Percentiles rank a stretch among this genome's conserved stretches.
These are phyloP conservation scores for Eubasilissa splendida DNA, from an alignment of 2,888 invertebrate species.

Conservation along the genomic window DNA sequence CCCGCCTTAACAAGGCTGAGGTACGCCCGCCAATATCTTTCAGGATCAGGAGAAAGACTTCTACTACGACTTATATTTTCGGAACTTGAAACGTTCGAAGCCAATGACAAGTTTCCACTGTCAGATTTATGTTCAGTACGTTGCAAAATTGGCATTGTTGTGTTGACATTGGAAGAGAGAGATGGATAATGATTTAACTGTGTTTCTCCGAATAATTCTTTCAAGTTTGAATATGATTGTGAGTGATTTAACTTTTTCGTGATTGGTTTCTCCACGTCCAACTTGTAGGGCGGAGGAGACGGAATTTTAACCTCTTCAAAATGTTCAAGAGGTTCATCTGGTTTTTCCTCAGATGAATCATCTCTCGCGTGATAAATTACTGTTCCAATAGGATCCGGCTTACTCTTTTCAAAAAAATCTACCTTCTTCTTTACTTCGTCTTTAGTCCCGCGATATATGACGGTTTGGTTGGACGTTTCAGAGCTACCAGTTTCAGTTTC, in stretches of 20 bases:
- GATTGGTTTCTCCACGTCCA: constrained; percentile 60
- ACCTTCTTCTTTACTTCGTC: constrained; percentile 82
- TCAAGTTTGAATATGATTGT: constrained; percentile 82
- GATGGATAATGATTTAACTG: constrained; percentile 75
- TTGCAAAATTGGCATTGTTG: constrained; percentile 8
- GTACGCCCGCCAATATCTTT: constrained; percentile 79
- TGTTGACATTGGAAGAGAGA: constrained; percentile 65
- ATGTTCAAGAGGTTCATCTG: constrained; percentile 67
- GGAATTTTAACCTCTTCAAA: constrained; percentile 60
- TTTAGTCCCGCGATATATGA: constrained; percentile 74
- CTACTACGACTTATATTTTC: constrained; percentile 81
- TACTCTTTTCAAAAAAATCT: constrained; percentile 84
- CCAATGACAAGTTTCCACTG: constrained; percentile 42
- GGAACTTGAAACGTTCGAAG: constrained; percentile 73
- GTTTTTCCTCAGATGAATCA: constrained; percentile 66
- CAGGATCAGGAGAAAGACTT: constrained; percentile 82
- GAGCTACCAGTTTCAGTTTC: constrained; percentile 83
- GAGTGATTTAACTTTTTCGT: constrained; percentile 70
- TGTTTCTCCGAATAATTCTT: constrained; percentile 87
- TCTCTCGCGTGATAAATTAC: constrained; percentile 73
- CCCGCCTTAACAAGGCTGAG: constrained; percentile 82
- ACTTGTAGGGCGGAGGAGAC: constrained; percentile 58
- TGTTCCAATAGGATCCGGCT: constrained; percentile 69
- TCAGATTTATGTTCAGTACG: constrained; percentile 35
- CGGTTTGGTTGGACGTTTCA: constrained; percentile 80